These are phyloP conservation scores for Periplaneta americana DNA, from an alignment of 1,140 invertebrate species.

Conservation along the genomic window DNA sequence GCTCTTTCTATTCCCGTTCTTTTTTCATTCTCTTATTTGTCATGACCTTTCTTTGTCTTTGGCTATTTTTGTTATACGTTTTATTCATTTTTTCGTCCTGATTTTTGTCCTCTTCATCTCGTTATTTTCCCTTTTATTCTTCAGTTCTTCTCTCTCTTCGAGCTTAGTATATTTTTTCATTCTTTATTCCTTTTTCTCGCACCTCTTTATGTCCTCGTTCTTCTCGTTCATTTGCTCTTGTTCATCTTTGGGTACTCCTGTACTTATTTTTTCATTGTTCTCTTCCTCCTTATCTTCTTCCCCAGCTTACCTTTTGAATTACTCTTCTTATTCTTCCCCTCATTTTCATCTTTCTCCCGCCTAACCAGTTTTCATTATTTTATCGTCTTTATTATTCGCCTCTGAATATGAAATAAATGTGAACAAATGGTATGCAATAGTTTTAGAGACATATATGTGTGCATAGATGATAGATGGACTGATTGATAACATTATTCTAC, in stretches of 20 bases:
- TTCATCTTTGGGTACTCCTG: neutral
- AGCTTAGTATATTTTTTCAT: neutral
- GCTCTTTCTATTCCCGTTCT: neutral
- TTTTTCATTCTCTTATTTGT: neutral
- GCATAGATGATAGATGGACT: no score
- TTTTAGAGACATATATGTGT: no score
- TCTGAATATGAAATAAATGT: no score
- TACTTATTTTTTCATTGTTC: neutral
- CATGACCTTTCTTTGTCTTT: neutral
- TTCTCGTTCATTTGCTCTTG: neutral
- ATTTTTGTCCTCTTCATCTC: no score
- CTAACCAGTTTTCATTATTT: neutral
- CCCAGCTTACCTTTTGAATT: neutral
- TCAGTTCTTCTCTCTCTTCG: neutral
- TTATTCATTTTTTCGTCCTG: neutral
- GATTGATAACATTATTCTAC: no score
- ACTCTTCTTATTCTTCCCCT: neutral
- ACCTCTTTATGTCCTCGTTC: neutral
- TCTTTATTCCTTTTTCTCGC: neutral
- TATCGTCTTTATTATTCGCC: no score
- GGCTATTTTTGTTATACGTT: neutral
- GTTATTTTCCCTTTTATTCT: neutral
- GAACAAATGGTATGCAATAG: no score
- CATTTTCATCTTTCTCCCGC: neutral
- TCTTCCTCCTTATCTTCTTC: neutral